Evolutionary conservation across 2,113 vertebrate species (phyloP).

Genomic region (Gallinago paraguaiae): DNA sequence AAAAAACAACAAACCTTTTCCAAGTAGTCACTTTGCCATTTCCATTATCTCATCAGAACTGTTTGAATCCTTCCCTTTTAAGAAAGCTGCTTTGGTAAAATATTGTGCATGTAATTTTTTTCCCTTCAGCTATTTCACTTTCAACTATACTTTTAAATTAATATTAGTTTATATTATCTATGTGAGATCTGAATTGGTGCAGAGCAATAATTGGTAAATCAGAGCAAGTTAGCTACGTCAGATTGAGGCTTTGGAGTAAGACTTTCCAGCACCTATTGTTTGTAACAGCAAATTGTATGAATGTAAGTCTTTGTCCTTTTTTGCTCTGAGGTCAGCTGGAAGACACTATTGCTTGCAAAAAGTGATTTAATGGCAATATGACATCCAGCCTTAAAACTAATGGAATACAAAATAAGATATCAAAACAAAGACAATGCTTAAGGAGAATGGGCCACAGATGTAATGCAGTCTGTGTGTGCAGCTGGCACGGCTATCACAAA

Average conservation of each 20-base stretch:
- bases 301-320: neutral
- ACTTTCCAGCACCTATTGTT: neutral
- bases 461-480: constrained; percentile 39
- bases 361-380: constrained; percentile 40
- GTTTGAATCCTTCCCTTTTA: neutral
- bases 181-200: neutral
- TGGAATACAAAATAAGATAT: constrained; percentile 55
- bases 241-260: neutral
- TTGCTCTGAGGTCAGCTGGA: constrained; percentile 40
- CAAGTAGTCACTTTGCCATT: neutral
- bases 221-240: neutral
- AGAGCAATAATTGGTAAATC: neutral
- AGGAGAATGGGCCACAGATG: constrained; percentile 46
- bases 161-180: neutral
- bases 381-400: constrained; percentile 52
- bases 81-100: neutral
- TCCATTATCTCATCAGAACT: constrained; percentile 15
- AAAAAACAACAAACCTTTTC: neutral
- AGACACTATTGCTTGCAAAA: constrained; percentile 30
- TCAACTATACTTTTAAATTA: neutral
- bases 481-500: constrained; percentile 35
- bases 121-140: neutral
- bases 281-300: neutral
- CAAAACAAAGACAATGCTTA: constrained; percentile 33
- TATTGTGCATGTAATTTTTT: neutral